Percentiles rank a stretch among this genome's conserved stretches.
Evolutionary conservation across 2,888 invertebrate species (phyloP).

Genomic region (Nomada ruficornis): DNA sequence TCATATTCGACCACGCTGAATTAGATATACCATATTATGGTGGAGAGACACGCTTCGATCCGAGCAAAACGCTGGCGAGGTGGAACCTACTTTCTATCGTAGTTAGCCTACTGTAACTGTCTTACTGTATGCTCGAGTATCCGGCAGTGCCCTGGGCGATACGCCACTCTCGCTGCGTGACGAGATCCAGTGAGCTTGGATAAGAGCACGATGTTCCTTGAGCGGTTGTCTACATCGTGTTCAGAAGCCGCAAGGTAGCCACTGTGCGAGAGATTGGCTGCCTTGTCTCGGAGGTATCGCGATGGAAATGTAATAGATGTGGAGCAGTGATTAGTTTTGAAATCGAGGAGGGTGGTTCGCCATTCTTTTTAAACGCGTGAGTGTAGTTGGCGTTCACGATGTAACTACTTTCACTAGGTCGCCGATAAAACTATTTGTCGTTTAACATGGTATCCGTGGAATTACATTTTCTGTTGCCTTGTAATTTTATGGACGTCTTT

Average conservation of each 20-base stretch:
- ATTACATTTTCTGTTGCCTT: no score
- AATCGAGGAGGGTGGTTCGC: no score
- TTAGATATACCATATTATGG: constrained; percentile 4
- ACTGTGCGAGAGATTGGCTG: neutral
- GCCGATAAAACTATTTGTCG: no score
- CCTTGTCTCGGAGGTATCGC: neutral
- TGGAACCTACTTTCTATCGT: constrained; percentile 81
- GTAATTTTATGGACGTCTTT: no score
- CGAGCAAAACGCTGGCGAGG: constrained; percentile 63
- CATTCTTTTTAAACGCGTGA: no score
- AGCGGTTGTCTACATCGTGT: constrained; percentile 13
- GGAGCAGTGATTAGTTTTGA: no score
- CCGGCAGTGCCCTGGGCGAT: constrained; percentile 79
- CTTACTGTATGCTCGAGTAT: constrained; percentile 69
- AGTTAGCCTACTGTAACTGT: constrained; percentile 75
- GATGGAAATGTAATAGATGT: no score
- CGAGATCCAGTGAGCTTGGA: constrained; percentile 6
- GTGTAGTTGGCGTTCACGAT: no score
- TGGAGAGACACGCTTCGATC: constrained; percentile 32
- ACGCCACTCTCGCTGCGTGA: constrained; percentile 77
- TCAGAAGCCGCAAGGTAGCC: neutral
- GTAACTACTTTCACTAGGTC: no score
- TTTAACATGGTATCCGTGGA: no score
- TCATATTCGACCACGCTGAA: constrained; percentile 19
- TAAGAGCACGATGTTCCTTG: constrained; percentile 6